Evolutionary conservation across 2,797 vertebrate genomes (phyloP).

Genomic region (Morus bassanus): DNA sequence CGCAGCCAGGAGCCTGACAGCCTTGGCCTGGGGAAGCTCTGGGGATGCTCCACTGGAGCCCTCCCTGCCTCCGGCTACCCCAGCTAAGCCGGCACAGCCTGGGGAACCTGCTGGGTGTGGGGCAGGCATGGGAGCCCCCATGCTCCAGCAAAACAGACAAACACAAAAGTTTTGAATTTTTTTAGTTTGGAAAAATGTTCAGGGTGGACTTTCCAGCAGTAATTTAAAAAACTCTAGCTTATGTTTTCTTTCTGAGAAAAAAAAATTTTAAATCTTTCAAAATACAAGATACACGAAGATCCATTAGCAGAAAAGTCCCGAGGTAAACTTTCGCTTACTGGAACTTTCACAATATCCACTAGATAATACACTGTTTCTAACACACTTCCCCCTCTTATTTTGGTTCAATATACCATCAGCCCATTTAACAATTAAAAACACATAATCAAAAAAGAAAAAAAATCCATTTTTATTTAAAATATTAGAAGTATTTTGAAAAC

Average conservation of each 20-base stretch:
- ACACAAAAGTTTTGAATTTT: neutral
- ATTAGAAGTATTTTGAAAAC: neutral
- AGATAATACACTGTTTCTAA: neutral
- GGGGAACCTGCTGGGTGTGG: neutral
- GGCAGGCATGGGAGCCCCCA: rapidly evolving
- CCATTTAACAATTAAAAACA: neutral
- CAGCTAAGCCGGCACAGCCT: neutral
- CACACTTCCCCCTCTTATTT: neutral
- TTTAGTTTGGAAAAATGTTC: neutral
- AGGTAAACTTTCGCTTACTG: neutral
- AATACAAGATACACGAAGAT: neutral
- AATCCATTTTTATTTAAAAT: neutral
- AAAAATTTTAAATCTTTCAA: neutral
- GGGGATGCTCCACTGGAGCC: neutral
- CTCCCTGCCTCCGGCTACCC: neutral
- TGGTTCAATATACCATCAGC: neutral
- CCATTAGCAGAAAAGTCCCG: neutral
- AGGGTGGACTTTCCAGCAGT: neutral
- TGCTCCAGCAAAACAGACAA: neutral
- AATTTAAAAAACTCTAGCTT: neutral
- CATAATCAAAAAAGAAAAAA: neutral
- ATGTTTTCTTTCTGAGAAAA: neutral
- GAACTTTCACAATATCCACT: neutral
- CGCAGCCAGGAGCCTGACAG: neutral
- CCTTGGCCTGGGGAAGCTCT: neutral